Percentiles rank a stretch among this genome's conserved stretches.
These are phyloP conservation scores for Hippopotamyrus pictus DNA, from an alignment of 2,797 vertebrate genomes.

Conservation along the genomic window DNA sequence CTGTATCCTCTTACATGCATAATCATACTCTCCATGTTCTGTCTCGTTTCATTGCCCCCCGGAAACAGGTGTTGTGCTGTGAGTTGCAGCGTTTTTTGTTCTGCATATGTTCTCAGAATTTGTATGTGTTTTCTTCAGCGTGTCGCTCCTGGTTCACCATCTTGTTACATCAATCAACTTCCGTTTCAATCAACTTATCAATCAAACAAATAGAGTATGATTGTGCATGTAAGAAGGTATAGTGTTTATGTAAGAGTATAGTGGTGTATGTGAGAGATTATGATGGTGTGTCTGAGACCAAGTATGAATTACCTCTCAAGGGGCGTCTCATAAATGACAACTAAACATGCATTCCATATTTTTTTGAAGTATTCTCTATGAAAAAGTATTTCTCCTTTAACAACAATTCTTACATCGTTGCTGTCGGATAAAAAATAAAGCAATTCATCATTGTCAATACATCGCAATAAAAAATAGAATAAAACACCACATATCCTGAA, in stretches of 20 bases:
- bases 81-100: neutral
- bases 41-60: neutral
- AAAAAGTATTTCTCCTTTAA: neutral
- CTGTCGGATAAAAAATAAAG: neutral
- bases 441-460: constrained; percentile 1
- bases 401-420: constrained; percentile 1
- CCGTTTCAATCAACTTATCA: neutral
- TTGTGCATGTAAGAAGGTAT: neutral
- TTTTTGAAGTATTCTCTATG: neutral
- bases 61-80: neutral
- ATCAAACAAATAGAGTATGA: neutral
- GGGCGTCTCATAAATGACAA: neutral
- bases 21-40: neutral
- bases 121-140: neutral
- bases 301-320: neutral
- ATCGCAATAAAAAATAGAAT: constrained; percentile 6
- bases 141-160: neutral
- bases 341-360: neutral
- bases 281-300: neutral
- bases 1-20: neutral
- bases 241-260: neutral
- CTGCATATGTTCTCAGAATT: neutral
- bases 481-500: neutral
- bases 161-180: neutral
- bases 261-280: neutral